These are phyloP conservation scores for Pyrgilauda ruficollis DNA, from an alignment of 2,113 vertebrate genomes.

Conservation along the genomic window DNA sequence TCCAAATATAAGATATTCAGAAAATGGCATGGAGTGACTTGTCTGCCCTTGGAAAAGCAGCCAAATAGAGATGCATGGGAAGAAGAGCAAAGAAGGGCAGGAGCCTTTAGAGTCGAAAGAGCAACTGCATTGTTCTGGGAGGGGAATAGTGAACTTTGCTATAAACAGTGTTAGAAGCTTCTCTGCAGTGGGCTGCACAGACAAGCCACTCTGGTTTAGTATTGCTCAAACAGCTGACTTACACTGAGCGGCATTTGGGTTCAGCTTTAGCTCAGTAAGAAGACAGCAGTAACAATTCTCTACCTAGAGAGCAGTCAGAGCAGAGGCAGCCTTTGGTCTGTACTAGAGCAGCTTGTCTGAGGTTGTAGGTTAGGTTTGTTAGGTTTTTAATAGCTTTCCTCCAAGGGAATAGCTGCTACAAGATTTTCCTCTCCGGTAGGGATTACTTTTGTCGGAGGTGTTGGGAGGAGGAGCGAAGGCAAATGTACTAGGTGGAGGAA, in stretches of 20 bases:
- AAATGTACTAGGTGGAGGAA: neutral
- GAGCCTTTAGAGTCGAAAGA: neutral
- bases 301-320: neutral
- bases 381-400: neutral
- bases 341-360: neutral
- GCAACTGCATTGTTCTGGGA: neutral
- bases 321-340: neutral
- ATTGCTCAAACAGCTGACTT: neutral
- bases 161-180: neutral
- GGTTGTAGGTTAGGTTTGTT: neutral
- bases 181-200: neutral
- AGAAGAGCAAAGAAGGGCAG: neutral
- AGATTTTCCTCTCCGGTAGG: neutral
- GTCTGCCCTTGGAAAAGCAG: constrained; percentile 8
- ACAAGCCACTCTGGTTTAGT: neutral
- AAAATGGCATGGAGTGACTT: neutral
- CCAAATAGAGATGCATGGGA: neutral
- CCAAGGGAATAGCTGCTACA: neutral
- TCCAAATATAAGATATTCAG: neutral
- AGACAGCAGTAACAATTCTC: neutral
- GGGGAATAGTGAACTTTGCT: neutral
- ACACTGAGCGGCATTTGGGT: neutral
- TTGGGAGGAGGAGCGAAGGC: neutral
- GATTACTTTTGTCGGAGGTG: neutral
- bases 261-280: neutral